Conservation (phyloP, 2,797 vertebrate genomes). For the Lindbergichthys nudifrons region DNA sequence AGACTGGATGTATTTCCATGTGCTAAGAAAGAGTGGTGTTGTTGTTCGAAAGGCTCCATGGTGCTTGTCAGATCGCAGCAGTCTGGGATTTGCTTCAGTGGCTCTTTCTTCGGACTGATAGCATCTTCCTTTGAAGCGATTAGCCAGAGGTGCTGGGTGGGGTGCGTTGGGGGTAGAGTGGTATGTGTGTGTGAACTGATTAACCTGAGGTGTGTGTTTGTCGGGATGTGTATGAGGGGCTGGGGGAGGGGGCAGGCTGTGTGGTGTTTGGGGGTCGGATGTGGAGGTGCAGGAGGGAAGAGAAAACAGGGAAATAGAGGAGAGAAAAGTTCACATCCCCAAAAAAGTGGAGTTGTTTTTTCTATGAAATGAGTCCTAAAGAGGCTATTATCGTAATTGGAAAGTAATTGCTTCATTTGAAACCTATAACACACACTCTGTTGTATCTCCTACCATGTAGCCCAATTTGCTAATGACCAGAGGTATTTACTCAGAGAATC, state of each 20-base stretch:
- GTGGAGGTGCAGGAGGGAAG: not conserved
- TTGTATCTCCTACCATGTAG: slow-evolving; percentile 35
- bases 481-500: slow-evolving; percentile 39
- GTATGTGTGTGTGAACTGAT: slow-evolving; percentile 73
- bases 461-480: slow-evolving; percentile 47
- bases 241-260: slow-evolving; percentile 39
- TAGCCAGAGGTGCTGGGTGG: slow-evolving; percentile 78
- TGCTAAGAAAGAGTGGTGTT: slow-evolving; percentile 15
- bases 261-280: slow-evolving; percentile 23
- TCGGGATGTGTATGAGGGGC: slow-evolving; percentile 51
- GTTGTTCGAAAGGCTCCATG: slow-evolving; percentile 22
- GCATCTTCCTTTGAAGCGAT: slow-evolving; percentile 80
- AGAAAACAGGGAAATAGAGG: slow-evolving; percentile 22
- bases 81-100: slow-evolving; percentile 49
- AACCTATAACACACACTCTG: slow-evolving; percentile 48
- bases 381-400: slow-evolving; percentile 62
- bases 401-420: slow-evolving; percentile 49
- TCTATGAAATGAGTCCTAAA: slow-evolving; percentile 37
- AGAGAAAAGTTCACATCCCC: slow-evolving; percentile 31
- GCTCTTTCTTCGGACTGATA: slow-evolving; percentile 63
- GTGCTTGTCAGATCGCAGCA: slow-evolving; percentile 33
- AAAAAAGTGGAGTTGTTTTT: slow-evolving; percentile 40
- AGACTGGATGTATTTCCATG: not conserved
- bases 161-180: slow-evolving; percentile 45
- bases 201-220: slow-evolving; percentile 71